Base-by-base conservation (phyloP, 2,888 invertebrate species). In the Eupithecia dodoneata region DNA sequence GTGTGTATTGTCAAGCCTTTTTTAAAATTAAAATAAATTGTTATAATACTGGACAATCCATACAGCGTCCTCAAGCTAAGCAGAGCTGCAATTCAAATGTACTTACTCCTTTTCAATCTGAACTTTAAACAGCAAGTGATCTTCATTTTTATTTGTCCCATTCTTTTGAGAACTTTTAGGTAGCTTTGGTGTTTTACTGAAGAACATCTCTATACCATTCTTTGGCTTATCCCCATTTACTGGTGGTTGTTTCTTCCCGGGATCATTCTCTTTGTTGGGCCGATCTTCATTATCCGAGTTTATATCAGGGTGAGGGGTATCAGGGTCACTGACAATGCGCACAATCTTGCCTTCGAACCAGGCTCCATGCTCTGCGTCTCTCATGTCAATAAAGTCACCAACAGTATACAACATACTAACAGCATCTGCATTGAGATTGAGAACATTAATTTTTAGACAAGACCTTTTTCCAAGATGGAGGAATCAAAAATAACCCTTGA, bases 271-370 rank as follows among this genome's bases (percentile, higher is more conserved):
- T 42, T 83, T 86, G 65, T 87, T 85, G 69, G 80, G 75, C 73
- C 69, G 77, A 30, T 74, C 73, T 59, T 79, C 74, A 49, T 49
- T 52, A 0, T 75, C 52, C 6, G 59, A n/a, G 74, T 72, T 44
- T 2, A 72, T 72, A 15, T 44, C 52, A 13, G 72, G 44, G 18
- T 73, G 44, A 9, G 75, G 15, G 71, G 80, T 75, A 47, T 83
- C 72, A 4, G 93, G 92, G 72, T 94, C 89, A 49, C 88, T 86
- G 0, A 96, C 94, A 81, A 97, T 96, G 82, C 94, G 93, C 2
- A 93, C 82, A 80, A 97, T 95, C 85, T 94, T 96, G 0, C 96
- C 97, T 91, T 98, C 97, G 89, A 96, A 96, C 98, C 98, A 98
- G 10, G 97, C 96, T 9, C 97, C 97, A 84, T 95, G 92, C 72